These are phyloP conservation scores for Lamellibrachia luymesi DNA, from an alignment of 1,140 invertebrate species.

Conservation along the genomic window DNA sequence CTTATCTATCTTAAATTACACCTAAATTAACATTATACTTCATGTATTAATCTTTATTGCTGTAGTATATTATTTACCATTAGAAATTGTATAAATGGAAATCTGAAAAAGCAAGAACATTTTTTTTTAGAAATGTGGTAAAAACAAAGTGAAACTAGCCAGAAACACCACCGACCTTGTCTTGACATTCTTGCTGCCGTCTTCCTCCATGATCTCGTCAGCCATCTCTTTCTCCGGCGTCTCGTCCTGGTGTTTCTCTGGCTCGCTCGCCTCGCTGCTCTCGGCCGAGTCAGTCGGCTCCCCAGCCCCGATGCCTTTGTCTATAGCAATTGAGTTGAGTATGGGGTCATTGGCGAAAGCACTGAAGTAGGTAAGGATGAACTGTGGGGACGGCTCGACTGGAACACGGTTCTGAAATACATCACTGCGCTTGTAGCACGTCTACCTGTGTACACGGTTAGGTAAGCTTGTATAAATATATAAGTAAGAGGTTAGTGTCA, in stretches of 20 bases:
- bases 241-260: slow-evolving; percentile 33
- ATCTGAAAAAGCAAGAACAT: no score
- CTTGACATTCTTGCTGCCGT: neutral
- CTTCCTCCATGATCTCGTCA: neutral
- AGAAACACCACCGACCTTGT: neutral
- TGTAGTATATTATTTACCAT: no score
- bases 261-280: slow-evolving; percentile 36
- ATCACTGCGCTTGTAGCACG: neutral
- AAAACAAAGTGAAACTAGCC: no score
- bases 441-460: no score
- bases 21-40: no score
- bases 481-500: no score
- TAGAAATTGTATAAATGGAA: no score
- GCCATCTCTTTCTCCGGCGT: slow-evolving; percentile 16
- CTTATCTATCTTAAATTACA: no score
- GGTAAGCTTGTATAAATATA: no score
- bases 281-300: slow-evolving; percentile 30
- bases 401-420: slow-evolving; percentile 66
- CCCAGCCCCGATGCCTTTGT: slow-evolving; percentile 19
- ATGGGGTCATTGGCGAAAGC: slow-evolving; percentile 84
- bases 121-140: no score
- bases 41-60: no score
- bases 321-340: slow-evolving; percentile 32
- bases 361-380: slow-evolving; percentile 79
- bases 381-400: slow-evolving; percentile 77